phyloP scores from a whole-genome alignment of 2,113 vertebrate species.

The Ondatra zibethicus region DNA sequence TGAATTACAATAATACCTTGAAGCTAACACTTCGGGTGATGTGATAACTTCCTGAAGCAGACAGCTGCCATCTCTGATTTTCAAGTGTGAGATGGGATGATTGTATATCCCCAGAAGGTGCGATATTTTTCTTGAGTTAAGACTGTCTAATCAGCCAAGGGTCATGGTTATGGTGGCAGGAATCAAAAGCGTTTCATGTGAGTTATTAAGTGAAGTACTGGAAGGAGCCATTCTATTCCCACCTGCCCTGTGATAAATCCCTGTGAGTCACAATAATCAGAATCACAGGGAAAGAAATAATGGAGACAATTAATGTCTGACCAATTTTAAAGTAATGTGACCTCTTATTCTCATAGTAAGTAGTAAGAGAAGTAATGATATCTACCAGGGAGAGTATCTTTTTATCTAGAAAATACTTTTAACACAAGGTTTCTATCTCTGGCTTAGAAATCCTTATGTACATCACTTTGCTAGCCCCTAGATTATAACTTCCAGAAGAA shows the following conservation, averaged over 20 bases:
- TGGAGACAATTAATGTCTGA: neutral
- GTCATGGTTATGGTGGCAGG: neutral
- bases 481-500: constrained; percentile 2
- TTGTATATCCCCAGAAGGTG: fast-evolving
- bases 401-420: neutral
- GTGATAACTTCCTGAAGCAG: neutral
- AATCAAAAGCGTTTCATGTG: neutral
- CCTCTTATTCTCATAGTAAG: neutral
- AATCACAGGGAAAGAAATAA: neutral
- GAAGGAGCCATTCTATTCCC: neutral
- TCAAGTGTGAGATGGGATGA: neutral
- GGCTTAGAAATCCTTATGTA: neutral
- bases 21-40: neutral
- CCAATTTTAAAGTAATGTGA: neutral
- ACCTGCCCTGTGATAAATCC: neutral
- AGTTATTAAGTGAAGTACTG: neutral
- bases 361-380: neutral
- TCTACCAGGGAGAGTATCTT: neutral
- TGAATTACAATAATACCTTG: neutral
- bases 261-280: neutral
- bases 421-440: neutral
- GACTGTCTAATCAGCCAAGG: neutral
- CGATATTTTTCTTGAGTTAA: neutral
- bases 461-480: neutral
- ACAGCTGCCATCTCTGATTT: neutral